Evolutionary conservation across 2,888 invertebrate genomes (phyloP), one percentile per base, ranked within the genome.

Genomic region (Synergus umbraculus): DNA sequence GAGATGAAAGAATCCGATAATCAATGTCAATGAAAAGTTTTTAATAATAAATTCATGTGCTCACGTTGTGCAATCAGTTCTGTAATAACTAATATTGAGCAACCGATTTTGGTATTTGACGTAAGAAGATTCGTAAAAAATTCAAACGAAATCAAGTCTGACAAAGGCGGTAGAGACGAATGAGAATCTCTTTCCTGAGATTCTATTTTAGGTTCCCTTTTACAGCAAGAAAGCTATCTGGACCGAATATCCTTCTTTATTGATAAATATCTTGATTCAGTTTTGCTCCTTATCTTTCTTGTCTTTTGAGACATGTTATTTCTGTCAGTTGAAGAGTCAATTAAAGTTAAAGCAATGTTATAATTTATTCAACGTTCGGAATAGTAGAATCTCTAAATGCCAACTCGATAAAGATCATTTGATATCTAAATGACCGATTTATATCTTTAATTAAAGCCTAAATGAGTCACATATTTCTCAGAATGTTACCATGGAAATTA

Each of bases 121-220:
- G 13, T 12, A 18, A 12, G 22, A 29, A 4, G 13, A 12, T 29
- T 63, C 13, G 12, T 63, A 5, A 29, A 63, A 63, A 63, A 63
- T 63, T 1, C 1, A 13, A 29, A 29, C 22, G 10, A 63, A 63
- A 22, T 22, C 4, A 12, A 22, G 22, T 29, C 37, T 37, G 5
- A 37, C 37, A 37, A 37, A 37, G 13, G 22, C 22, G 10, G 5
- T 77, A 81, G 67, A 69, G 5, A 79, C 78, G 69, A 81, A 77
- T 82, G 60, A 43, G 82, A 80, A 79, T 73, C 78, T 78, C 73
- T 76, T 82, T 49, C 67, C 65, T 77, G 78, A 80, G 80, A 82
- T 82, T 79, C 82, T 66, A 80, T 82, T 82, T 82, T 67, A 80
- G 77, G 78, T 77, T 76, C 9, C 76, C 66, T 64, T 66, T 60